A percentile compares a stretch with the other conserved stretches of the same genome.
Conservation (phyloP, 2,797 vertebrate genomes). For the Cichlasoma orientale region DNA sequence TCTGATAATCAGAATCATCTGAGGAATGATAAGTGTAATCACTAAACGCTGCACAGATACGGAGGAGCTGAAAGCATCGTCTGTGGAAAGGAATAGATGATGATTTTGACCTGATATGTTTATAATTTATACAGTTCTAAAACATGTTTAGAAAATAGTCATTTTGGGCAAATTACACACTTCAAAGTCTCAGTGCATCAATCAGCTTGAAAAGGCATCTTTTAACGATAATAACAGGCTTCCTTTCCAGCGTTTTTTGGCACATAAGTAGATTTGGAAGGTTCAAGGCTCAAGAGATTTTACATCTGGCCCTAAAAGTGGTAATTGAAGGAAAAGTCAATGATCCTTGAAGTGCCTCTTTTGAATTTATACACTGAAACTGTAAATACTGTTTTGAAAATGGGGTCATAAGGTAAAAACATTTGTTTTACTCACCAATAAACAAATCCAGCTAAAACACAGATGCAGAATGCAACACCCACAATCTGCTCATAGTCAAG, state of each 20-base stretch:
- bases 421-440: too few species aligned
- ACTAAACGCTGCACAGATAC: constrained; percentile 4
- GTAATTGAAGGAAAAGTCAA: constrained; percentile 15
- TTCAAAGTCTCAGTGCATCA: constrained; percentile 17
- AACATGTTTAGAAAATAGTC: not conserved
- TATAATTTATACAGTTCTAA: not conserved
- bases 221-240: constrained; percentile 39
- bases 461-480: not conserved
- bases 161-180: constrained; percentile 24
- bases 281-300: not conserved
- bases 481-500: not conserved
- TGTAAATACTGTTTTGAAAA: not conserved
- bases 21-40: not conserved
- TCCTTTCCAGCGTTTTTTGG: constrained; percentile 28
- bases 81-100: not conserved
- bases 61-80: not conserved
- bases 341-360: not conserved
- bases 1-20: constrained; percentile 14
- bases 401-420: not conserved
- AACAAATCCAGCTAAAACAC: not conserved
- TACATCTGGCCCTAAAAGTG: constrained; percentile 9
- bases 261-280: constrained; percentile 16
- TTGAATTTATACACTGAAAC: not conserved
- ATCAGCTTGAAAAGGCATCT: constrained; percentile 10
- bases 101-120: constrained; percentile 10